Conservation (phyloP, 2,113 vertebrate genomes). For the Aplodontia rufa region DNA sequence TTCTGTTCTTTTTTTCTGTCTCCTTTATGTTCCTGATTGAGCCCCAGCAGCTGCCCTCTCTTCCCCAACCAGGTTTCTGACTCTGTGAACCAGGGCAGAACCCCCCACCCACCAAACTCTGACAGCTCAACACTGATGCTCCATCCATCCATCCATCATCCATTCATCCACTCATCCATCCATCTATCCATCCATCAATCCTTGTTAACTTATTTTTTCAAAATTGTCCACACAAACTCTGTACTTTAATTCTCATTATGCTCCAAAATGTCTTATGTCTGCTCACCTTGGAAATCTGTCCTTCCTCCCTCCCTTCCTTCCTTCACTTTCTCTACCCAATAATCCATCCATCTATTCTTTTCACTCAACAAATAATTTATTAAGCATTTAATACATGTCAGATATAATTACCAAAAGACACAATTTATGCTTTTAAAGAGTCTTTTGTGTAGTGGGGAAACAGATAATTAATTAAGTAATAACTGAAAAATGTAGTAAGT, state of each 20-base stretch:
- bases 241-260: not conserved
- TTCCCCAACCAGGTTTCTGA: not conserved
- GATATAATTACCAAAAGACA: not conserved
- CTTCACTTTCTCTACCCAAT: no score
- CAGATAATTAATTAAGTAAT: not conserved
- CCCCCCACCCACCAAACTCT: no score
- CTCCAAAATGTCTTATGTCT: not conserved
- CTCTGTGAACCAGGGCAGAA: not conserved
- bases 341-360: not conserved
- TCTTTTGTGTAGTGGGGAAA: not conserved
- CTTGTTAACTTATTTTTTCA: not conserved
- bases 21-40: not conserved
- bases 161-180: no score
- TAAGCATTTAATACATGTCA: not conserved
- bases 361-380: not conserved
- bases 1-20: not conserved
- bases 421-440: not conserved
- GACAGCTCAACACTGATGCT: no score
- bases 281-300: not conserved
- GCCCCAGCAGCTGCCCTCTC: not conserved
- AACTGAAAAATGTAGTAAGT: not conserved
- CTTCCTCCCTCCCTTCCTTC: not conserved
- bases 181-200: not conserved
- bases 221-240: not conserved
- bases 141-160: accelerated